Base-by-base conservation (phyloP, 1,140 invertebrate genomes). In the Ptiloglossa arizonensis region DNA sequence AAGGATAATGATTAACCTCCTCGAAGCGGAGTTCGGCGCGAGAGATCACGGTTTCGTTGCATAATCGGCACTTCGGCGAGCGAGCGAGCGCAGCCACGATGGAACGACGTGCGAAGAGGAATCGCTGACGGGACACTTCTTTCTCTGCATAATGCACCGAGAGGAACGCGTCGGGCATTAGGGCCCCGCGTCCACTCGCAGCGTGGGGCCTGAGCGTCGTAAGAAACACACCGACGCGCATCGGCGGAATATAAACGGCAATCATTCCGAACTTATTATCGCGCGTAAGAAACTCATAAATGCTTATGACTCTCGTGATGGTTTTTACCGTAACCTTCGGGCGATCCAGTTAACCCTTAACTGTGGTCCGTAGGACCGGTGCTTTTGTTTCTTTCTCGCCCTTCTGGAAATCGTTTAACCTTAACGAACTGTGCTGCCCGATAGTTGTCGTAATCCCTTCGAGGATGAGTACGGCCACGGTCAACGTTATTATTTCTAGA, bases 241-340 rank as follows among this genome's bases (percentile, higher is more conserved):
- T 76, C 38, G 44, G 52, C 38, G 67, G 68, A 73, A 86, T 78
- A 81, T 78, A 79, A 85, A 76, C 85, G 64, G 79, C 83, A 76
- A 87, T 87, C 83, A 66, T 70, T 83, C 85, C 44, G 71, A 85
- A 87, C 86, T 87, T 87, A 87, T 87, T 87, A 87, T 86, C 76
- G 64, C 56, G 63, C 5, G 57, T 63, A 87, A 87, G 83, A 87
- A 87, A 85, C 86, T 87, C 86, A 84, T 87, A 83, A 80, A 87
- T 87, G 86, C 82, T 82, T 87, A 85, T 86, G 80, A 86, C 82
- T 75, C 66, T 72, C 32, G 60, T 78, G 57, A 66, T n/a, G 54
- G 32, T 87, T 87, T 87, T 87, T 87, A 73, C 71, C 35, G 11
- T 0, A 54, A 66, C 54, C 48, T 72, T 73, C 63, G 68, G 68